Percentiles rank a stretch among this genome's conserved stretches.
phyloP scores from a whole-genome alignment of 23 tunicate species.

The Styela plicata region DNA sequence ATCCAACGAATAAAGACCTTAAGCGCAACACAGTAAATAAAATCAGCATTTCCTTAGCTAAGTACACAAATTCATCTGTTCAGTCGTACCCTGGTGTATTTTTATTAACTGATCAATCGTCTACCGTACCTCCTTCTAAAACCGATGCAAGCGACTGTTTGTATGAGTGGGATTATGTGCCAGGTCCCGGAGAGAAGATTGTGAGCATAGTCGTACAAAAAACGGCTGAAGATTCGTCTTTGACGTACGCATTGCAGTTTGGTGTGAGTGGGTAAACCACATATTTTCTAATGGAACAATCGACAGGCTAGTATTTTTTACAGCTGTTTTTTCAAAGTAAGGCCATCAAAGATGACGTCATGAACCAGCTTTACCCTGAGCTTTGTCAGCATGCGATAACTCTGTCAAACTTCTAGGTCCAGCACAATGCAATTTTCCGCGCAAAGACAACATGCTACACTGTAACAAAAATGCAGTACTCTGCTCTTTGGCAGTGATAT shows the following conservation, averaged over 20 bases:
- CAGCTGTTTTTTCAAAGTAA: too few relatives aligned
- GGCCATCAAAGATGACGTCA: too few relatives aligned
- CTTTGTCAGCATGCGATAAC: too few relatives aligned
- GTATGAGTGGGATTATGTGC: conserved; percentile 61
- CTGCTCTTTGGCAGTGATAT: too few relatives aligned
- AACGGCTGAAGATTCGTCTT: background rate
- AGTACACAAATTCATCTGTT: background rate
- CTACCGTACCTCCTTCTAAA: background rate
- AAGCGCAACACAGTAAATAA: conserved; percentile 14
- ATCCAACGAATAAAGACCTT: conserved; percentile 25
- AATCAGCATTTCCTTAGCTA: conserved; percentile 28
- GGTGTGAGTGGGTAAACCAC: too few relatives aligned
- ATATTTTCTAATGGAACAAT: too few relatives aligned
- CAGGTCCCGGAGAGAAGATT: conserved; percentile 61
- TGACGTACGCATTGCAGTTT: conserved; percentile 25
- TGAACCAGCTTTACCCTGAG: too few relatives aligned
- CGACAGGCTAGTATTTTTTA: too few relatives aligned
- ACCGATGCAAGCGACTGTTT: background rate
- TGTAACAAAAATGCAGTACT: too few relatives aligned
- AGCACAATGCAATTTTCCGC: too few relatives aligned
- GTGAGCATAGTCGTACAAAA: conserved; percentile 34
- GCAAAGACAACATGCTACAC: too few relatives aligned
- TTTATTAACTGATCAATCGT: conserved; percentile 32
- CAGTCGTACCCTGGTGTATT: conserved; percentile 34
- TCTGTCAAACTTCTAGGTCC: too few relatives aligned